A percentile compares a stretch with the other conserved stretches of the same genome.
Conservation (phyloP, 2,113 vertebrate species). For the Macquaria ambigua region DNA sequence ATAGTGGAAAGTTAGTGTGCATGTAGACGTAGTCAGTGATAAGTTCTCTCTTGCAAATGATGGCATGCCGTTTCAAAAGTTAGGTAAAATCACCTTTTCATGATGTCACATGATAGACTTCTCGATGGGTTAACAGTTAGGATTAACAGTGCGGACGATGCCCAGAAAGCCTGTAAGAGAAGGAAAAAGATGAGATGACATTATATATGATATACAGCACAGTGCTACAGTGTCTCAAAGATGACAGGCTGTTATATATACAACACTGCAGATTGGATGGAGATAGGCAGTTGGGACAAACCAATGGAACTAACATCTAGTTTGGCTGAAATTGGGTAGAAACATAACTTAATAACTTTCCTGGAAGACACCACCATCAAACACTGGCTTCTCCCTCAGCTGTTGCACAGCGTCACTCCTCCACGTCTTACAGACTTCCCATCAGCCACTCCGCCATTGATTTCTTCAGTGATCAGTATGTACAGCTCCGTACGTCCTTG, state of each 20-base stretch:
- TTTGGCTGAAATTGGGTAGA: neutral
- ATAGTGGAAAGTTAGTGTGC: no score
- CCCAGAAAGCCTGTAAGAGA: neutral
- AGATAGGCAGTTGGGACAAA: neutral
- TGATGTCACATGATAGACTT: neutral
- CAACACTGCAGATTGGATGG: neutral
- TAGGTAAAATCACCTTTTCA: no score
- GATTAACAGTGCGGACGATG: neutral
- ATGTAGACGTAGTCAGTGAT: no score
- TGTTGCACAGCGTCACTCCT: slow-evolving; percentile 5
- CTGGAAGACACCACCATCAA: neutral
- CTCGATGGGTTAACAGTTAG: neutral
- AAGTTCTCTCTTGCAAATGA: neutral
- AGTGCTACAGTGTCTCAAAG: neutral
- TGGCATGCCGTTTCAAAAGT: no score
- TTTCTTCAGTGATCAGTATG: slow-evolving; percentile 19
- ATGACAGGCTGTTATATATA: neutral
- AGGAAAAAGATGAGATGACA: neutral
- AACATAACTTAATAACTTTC: neutral
- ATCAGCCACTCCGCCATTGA: slow-evolving; percentile 36
- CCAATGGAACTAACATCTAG: neutral
- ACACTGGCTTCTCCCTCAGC: neutral
- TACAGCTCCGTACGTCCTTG: slow-evolving; percentile 25
- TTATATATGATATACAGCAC: neutral
- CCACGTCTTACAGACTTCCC: neutral